These are phyloP conservation scores for Sitophilus oryzae DNA, from an alignment of 1,140 invertebrate species.

Conservation along the genomic window DNA sequence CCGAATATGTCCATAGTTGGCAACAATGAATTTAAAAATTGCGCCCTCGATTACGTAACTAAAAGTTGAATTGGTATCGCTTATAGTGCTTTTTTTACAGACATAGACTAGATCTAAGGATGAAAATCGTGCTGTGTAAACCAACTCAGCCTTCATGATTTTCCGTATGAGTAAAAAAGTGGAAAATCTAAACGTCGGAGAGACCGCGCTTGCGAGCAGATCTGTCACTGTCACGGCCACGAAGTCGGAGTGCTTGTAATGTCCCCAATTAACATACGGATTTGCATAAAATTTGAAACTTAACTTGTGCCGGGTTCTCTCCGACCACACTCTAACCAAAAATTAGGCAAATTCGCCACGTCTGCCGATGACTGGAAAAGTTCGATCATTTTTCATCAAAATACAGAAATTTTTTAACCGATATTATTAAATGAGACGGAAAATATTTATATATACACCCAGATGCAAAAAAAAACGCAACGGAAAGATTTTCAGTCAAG, in stretches of 20 bases:
- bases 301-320: neutral
- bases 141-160: constrained; percentile 2
- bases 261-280: constrained; percentile 26
- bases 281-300: constrained; percentile 28
- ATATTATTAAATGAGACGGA: neutral
- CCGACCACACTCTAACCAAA: neutral
- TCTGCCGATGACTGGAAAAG: neutral
- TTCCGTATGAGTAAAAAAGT: constrained; percentile 23
- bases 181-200: constrained; percentile 16
- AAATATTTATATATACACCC: neutral
- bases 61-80: too few species aligned
- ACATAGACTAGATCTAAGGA: too few species aligned
- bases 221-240: constrained; percentile 25
- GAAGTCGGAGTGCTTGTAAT: constrained; percentile 13
- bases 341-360: neutral
- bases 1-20: too few species aligned
- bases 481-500: too few species aligned
- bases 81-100: too few species aligned
- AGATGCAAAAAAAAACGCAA: neutral
- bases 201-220: constrained; percentile 20
- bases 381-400: neutral
- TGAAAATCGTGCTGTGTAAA: too few species aligned
- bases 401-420: neutral
- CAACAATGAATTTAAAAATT: too few species aligned
- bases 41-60: too few species aligned